phyloP scores from a whole-genome alignment of 2,888 invertebrate genomes.

The Heterodera filipjevi region DNA sequence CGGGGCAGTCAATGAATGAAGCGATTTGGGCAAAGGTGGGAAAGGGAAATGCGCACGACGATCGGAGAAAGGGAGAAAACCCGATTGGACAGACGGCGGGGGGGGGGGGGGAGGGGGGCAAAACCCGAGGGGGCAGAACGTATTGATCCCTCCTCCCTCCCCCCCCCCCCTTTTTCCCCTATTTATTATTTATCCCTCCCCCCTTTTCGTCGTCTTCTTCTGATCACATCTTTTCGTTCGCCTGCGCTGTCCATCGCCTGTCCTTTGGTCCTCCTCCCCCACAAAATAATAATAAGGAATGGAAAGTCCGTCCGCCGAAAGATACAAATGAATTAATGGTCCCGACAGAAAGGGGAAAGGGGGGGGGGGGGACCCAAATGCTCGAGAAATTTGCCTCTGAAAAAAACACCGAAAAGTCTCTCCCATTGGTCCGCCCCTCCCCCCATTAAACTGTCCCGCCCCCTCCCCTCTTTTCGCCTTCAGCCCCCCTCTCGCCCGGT shows the following conservation, averaged over 20 bases:
- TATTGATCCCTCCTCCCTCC: not conserved
- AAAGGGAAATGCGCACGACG: constrained; percentile 5
- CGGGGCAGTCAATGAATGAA: not conserved
- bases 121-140: not conserved
- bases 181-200: not conserved
- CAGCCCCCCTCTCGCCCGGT: not conserved
- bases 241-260: no score
- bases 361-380: not conserved
- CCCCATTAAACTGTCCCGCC: not conserved
- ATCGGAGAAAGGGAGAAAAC: not conserved
- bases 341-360: no score
- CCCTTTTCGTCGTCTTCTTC: not conserved
- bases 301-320: no score
- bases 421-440: not conserved
- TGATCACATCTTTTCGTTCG: not conserved
- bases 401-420: not conserved
- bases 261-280: no score
- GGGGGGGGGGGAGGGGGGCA: not conserved
- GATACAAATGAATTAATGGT: no score
- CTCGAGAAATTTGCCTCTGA: not conserved
- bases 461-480: constrained; percentile 15
- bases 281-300: no score
- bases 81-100: not conserved
- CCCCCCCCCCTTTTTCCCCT: not conserved
- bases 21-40: not conserved